Evolutionary conservation across 2,888 invertebrate genomes (phyloP), one percentile per base, ranked within the genome.

Genomic region (Nomada hirtipes): DNA sequence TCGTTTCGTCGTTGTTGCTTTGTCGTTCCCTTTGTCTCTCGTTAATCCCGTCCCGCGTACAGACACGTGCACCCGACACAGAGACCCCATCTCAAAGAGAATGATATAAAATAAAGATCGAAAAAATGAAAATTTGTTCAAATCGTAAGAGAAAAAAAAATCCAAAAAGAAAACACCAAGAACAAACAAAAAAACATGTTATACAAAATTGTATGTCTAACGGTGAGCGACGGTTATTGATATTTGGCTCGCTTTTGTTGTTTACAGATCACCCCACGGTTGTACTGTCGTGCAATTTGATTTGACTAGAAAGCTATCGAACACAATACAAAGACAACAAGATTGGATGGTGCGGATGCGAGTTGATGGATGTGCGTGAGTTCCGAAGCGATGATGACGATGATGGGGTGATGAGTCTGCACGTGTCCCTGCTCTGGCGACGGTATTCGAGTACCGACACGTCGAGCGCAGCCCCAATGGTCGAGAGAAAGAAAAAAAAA

Each of bases 321-420:
- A 92, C 92, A 93, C 93, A 92, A 92, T 92, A 91, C 93, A 93
- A 93, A 92, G 93, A 93, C 93, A 93, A 92, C 93, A 93, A 92
- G 91, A 93, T 93, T 93, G 92, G 92, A 93, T 93, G 91, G 89
- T 93, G 91, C 90, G 92, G 92, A 93, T 93, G 93, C 92, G 92
- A 92, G 90, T 92, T 92, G 92, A 92, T 93, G 91, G 93, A 93
- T 93, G 93, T 93, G 93, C 92, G 93, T 93, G 92, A 93, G 91
- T 92, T 91, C 91, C 91, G 89, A 90, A 87, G 89, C 91, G 90
- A 89, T 90, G 89, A 89, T 86, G 90, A 90, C 87, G 76, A 79
- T 79, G 86, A 88, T 88, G 88, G 79, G 75, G 80, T 88, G 89
- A 90, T 91, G 91, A 92, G 88, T 92, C 90, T 92, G 92, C 92